Conservation (phyloP, 2,888 invertebrate genomes). For the Trisateles emortualis region DNA sequence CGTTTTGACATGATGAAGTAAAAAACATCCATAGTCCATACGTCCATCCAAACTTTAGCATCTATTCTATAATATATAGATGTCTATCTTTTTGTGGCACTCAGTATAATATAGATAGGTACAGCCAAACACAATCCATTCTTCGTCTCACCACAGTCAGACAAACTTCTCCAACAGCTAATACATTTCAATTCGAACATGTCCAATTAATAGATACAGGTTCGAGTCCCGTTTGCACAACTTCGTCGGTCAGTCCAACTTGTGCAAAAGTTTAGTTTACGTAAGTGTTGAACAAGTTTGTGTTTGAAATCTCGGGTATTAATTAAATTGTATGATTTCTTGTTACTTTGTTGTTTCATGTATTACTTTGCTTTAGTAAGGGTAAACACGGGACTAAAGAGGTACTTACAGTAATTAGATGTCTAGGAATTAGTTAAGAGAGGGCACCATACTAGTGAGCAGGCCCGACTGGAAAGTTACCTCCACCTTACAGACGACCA, state of each 20-base stretch:
- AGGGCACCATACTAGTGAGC: too few relatives aligned
- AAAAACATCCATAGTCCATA: too few relatives aligned
- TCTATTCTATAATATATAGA: too few relatives aligned
- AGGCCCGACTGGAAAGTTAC: too few relatives aligned
- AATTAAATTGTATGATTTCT: constrained; percentile 38
- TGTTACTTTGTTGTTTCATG: constrained; percentile 4
- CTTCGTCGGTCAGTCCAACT: constrained; percentile 31
- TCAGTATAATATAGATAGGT: background rate
- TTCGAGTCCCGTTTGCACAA: constrained; percentile 35
- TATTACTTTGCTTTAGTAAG: background rate
- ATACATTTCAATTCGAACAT: constrained; percentile 20
- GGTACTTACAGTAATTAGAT: background rate
- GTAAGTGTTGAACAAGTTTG: constrained; percentile 19
- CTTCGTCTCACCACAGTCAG: constrained; percentile 1
- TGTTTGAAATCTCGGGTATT: constrained; percentile 32
- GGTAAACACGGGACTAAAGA: background rate
- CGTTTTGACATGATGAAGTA: too few relatives aligned
- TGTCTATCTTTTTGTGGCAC: too few relatives aligned
- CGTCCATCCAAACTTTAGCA: too few relatives aligned
- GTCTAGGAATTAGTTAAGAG: too few relatives aligned
- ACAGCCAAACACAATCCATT: background rate
- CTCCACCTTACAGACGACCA: too few relatives aligned
- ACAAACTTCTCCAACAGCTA: constrained; percentile 14
- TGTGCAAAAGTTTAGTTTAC: constrained; percentile 14
- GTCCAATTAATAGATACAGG: constrained; percentile 44